A percentile compares a stretch with the other conserved stretches of the same genome.
Evolutionary conservation across 2,888 invertebrate species (phyloP).

Genomic region (Pachymerium ferrugineum): DNA sequence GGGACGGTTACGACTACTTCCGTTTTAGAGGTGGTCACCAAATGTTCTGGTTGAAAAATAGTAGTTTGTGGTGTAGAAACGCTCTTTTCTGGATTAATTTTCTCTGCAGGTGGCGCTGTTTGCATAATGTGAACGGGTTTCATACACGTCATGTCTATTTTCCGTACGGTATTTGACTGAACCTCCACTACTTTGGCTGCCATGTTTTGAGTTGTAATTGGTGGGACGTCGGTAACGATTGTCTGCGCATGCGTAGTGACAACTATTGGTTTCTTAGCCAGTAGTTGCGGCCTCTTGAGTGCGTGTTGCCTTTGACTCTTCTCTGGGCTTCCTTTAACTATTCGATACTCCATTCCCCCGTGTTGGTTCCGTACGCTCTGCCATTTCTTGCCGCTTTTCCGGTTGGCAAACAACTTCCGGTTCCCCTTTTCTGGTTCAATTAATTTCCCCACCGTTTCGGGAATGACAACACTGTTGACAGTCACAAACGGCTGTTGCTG

Average conservation of each 20-base stretch:
- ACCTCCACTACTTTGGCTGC: too few species aligned
- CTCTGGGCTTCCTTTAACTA: neutral
- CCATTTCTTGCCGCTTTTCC: conserved; percentile 38
- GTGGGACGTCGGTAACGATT: neutral
- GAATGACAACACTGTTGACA: neutral
- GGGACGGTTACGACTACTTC: too few species aligned
- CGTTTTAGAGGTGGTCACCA: too few species aligned
- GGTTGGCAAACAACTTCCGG: neutral
- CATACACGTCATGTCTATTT: too few species aligned
- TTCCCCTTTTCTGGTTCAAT: neutral
- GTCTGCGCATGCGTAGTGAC: neutral
- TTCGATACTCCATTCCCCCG: conserved; percentile 43
- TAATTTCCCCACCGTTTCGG: neutral
- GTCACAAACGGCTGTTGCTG: neutral
- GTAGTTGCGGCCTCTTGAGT: neutral
- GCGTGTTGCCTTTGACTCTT: neutral
- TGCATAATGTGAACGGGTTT: too few species aligned
- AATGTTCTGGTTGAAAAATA: too few species aligned
- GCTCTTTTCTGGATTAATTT: too few species aligned
- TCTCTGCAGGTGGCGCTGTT: too few species aligned
- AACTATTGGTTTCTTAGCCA: neutral
- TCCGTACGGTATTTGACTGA: too few species aligned
- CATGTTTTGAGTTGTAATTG: too few species aligned
- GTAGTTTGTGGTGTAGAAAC: too few species aligned
- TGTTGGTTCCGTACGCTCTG: conserved; percentile 46